phyloP scores from a whole-genome alignment of 2,113 vertebrate species.

The Carollia perspicillata region DNA sequence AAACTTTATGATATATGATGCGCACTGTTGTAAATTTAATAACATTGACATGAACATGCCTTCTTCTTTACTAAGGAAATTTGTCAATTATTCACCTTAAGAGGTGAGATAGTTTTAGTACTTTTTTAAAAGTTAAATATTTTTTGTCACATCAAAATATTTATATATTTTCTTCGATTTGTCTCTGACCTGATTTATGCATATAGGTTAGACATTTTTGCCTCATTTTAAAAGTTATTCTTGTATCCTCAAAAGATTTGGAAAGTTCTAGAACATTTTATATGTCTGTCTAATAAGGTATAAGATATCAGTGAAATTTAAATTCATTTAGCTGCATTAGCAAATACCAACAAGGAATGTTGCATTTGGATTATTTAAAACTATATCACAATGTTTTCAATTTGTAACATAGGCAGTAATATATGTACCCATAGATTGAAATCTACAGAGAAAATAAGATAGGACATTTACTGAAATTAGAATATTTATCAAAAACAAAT shows the following conservation, averaged over 20 bases:
- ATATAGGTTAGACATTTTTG: background rate
- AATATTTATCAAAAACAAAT: conserved; percentile 72
- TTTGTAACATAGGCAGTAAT: conserved; percentile 21
- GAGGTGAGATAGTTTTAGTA: background rate
- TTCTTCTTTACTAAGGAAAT: background rate
- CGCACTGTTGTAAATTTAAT: background rate
- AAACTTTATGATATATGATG: background rate
- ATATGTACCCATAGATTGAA: conserved; percentile 31
- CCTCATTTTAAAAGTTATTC: background rate
- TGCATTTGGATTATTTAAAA: conserved; percentile 25
- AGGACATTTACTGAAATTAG: conserved; percentile 44
- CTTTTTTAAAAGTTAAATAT: background rate
- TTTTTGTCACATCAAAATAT: background rate
- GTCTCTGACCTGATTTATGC: background rate
- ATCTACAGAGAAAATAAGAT: conserved; percentile 48
- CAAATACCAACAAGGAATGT: background rate
- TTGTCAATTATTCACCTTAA: background rate
- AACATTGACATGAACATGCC: background rate
- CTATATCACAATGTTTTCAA: background rate
- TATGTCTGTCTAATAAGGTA: background rate
- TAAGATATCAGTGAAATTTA: background rate
- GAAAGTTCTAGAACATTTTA: background rate
- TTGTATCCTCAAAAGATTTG: background rate
- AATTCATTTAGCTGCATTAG: background rate
- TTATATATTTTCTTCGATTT: background rate